Evolutionary conservation across 2,113 vertebrate genomes (phyloP).

Genomic region (Calidris pugnax): DNA sequence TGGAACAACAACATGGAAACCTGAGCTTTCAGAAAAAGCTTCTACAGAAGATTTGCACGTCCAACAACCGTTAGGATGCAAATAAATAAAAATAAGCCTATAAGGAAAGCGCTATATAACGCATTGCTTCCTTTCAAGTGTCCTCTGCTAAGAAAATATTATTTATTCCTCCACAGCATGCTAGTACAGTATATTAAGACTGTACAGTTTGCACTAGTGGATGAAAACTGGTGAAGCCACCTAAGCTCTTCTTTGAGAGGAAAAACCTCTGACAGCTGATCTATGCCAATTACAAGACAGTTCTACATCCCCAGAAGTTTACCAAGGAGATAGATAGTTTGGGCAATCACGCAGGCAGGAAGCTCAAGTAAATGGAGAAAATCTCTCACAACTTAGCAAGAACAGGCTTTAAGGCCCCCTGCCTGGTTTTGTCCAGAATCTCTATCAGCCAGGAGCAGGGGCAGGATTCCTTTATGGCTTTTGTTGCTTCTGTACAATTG

Average conservation of each 20-base stretch:
- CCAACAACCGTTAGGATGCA: fast-evolving
- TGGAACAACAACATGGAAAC: background rate
- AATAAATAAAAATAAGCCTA: background rate
- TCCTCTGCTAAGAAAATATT: background rate
- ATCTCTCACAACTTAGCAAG: background rate
- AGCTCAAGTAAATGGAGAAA: background rate
- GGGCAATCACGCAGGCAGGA: background rate
- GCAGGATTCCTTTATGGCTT: background rate
- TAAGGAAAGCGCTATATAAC: fast-evolving
- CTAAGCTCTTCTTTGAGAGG: background rate
- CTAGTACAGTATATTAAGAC: background rate
- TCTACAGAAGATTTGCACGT: background rate
- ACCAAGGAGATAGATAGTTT: background rate
- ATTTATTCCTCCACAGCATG: background rate
- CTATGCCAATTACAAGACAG: background rate
- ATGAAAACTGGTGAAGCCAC: background rate
- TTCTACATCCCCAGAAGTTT: background rate
- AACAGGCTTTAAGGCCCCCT: background rate
- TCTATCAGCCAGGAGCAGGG: background rate
- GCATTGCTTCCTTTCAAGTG: background rate
- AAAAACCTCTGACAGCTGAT: background rate
- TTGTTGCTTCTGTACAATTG: background rate
- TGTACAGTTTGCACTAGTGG: background rate
- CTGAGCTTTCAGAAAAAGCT: background rate
- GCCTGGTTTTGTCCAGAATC: background rate